These are phyloP conservation scores for Fragum sueziense DNA, from an alignment of 2,888 invertebrate genomes.

Conservation along the genomic window DNA sequence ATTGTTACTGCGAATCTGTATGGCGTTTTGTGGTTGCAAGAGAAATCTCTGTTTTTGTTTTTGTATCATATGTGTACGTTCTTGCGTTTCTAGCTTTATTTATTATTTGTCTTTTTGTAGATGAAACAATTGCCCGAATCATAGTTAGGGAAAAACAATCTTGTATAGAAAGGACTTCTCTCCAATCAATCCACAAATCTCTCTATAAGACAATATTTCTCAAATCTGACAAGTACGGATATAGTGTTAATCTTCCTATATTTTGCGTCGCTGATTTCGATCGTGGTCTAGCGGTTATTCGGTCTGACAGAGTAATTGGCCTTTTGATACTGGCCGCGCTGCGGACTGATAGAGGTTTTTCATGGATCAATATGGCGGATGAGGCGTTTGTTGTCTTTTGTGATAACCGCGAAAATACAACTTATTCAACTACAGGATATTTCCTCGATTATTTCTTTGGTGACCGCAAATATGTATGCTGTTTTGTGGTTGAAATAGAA, in stretches of 20 bases:
- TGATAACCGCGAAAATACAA: slow-evolving; percentile 10
- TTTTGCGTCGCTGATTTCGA: slow-evolving; percentile 33
- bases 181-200: neutral
- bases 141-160: no score
- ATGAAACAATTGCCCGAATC: no score
- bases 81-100: no score
- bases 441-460: no score
- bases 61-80: no score
- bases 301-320: slow-evolving; percentile 57
- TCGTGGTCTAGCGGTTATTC: slow-evolving; percentile 37
- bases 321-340: slow-evolving; percentile 43
- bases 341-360: slow-evolving; percentile 17
- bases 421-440: slow-evolving; percentile 19
- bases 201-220: slow-evolving; percentile 6
- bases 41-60: no score
- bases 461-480: no score
- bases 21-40: no score
- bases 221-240: slow-evolving; percentile 14
- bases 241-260: slow-evolving; percentile 15
- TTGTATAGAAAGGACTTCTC: no score
- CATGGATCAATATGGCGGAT: slow-evolving; percentile 21
- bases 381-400: slow-evolving; percentile 19
- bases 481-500: no score
- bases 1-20: no score
- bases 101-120: no score